These are phyloP conservation scores for Labeo calbasu DNA, from an alignment of 2,797 vertebrate species.

Conservation along the genomic window DNA sequence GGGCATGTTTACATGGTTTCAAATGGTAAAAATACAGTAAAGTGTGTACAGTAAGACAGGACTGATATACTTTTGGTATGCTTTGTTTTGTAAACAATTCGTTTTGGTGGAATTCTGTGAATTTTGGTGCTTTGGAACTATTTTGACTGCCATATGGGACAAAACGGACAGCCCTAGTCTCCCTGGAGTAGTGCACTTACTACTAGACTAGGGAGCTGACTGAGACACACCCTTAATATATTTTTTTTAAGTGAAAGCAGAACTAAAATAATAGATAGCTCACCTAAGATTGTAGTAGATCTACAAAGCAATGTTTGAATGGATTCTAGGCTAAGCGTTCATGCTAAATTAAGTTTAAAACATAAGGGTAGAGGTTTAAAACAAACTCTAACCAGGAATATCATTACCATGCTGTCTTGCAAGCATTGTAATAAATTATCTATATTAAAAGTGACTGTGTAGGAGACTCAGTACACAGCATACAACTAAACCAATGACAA, in stretches of 20 bases:
- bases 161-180: too few relatives aligned
- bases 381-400: neutral
- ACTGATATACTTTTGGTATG: neutral
- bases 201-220: neutral
- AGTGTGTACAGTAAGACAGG: neutral
- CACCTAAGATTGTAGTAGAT: neutral
- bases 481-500: conserved; percentile 31
- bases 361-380: neutral
- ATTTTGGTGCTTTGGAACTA: neutral
- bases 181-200: neutral
- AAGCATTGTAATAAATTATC: conserved; percentile 45
- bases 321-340: neutral
- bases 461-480: conserved; percentile 27
- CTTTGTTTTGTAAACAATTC: neutral
- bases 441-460: conserved; percentile 31
- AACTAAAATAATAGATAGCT: neutral
- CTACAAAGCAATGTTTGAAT: neutral
- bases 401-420: neutral
- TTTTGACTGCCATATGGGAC: neutral
- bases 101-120: neutral
- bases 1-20: neutral
- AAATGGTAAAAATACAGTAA: neutral
- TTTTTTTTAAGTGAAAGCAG: neutral
- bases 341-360: neutral
- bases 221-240: neutral